A percentile compares a stretch with the other conserved stretches of the same genome.
These are phyloP conservation scores for Conus canariensis DNA, from an alignment of 2,888 invertebrate genomes.

Conservation along the genomic window DNA sequence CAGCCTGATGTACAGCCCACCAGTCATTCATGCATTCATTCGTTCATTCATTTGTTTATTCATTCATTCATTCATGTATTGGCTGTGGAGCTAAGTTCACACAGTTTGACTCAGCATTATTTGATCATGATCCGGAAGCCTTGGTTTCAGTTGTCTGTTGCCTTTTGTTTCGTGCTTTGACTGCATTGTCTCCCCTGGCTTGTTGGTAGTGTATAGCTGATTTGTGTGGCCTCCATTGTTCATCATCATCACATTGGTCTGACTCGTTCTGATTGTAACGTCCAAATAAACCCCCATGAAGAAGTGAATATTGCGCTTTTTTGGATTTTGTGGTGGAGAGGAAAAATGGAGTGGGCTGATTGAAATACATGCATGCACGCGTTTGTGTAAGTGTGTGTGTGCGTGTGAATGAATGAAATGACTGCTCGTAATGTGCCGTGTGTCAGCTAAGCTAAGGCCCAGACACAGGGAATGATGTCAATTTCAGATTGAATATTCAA, in stretches of 20 bases:
- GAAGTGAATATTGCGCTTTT: background rate
- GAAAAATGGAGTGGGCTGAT: background rate
- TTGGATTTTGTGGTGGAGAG: background rate
- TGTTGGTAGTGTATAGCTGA: background rate
- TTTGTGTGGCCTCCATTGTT: background rate
- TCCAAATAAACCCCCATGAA: constrained; percentile 17
- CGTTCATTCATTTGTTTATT: no score
- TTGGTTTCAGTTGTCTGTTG: background rate
- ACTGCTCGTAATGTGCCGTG: no score
- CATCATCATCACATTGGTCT: background rate
- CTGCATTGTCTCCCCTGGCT: background rate
- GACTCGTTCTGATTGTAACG: constrained; percentile 4
- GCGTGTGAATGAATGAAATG: no score
- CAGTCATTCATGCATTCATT: background rate
- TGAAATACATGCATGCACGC: no score
- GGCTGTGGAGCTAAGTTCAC: background rate
- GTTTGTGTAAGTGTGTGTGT: no score
- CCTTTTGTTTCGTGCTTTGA: background rate
- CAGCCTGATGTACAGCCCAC: background rate
- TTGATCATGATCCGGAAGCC: background rate
- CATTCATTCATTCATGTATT: background rate
- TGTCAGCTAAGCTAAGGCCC: no score
- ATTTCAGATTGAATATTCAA: no score
- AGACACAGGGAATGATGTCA: no score
- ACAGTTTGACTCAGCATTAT: background rate